phyloP scores from a whole-genome alignment of 2,888 invertebrate species.

The Salticus scenicus region DNA sequence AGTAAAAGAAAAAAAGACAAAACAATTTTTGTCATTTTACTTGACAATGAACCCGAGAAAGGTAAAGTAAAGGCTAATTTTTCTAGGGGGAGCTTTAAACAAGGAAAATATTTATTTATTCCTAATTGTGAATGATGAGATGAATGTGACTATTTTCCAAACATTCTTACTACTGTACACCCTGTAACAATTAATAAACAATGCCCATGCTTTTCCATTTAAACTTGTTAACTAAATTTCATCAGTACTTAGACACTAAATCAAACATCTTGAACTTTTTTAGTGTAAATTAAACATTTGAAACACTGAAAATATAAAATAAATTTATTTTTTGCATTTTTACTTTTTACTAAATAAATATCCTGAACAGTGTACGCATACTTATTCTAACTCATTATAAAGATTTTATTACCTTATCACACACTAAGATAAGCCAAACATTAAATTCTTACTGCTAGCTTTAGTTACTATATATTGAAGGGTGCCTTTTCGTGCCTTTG shows the following conservation, averaged over 20 bases:
- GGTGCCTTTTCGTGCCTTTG: too few relatives aligned
- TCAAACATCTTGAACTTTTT: constrained; percentile 16
- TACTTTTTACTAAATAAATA: not conserved
- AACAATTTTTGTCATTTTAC: not conserved
- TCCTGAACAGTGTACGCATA: not conserved
- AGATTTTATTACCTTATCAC: too few relatives aligned
- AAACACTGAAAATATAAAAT: constrained; percentile 10
- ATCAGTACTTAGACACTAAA: constrained; percentile 5
- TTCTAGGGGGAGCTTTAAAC: not conserved
- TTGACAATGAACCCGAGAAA: not conserved
- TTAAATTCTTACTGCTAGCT: too few relatives aligned
- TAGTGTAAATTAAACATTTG: constrained; percentile 13
- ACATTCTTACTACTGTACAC: not conserved
- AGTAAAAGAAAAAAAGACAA: not conserved
- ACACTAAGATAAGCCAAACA: too few relatives aligned
- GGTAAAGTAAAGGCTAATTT: constrained; percentile 4
- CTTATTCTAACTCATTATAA: not conserved
- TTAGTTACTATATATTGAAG: too few relatives aligned
- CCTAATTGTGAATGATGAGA: too few relatives aligned
- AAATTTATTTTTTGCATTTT: constrained; percentile 9
- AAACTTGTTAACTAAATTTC: constrained; percentile 10
- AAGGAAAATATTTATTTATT: not conserved
- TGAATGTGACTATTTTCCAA: too few relatives aligned
- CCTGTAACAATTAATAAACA: constrained; percentile 7
- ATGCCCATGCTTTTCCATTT: constrained; percentile 15